Percentiles rank a stretch among this genome's conserved stretches.
phyloP scores from a whole-genome alignment of 2,113 vertebrate genomes.

The Apus apus region DNA sequence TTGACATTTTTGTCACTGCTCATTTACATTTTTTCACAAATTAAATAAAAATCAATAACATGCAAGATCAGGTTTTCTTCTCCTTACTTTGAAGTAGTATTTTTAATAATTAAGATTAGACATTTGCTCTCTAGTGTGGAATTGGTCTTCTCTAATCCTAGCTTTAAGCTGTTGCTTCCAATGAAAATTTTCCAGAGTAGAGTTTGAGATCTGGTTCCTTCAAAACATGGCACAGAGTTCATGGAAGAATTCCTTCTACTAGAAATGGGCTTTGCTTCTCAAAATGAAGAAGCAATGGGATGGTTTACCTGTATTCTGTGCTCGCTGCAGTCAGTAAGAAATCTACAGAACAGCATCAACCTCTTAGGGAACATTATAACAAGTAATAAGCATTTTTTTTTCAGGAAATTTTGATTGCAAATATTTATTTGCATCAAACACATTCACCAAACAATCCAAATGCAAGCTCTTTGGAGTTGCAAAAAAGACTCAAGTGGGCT shows the following conservation, averaged over 20 bases:
- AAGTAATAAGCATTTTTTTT: neutral
- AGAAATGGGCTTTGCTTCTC: neutral
- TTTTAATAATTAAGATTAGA: neutral
- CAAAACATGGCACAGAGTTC: neutral
- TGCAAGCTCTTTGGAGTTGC: neutral
- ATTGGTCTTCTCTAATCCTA: neutral
- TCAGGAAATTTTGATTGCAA: neutral
- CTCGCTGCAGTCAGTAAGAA: neutral
- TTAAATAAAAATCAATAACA: neutral
- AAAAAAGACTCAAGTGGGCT: neutral
- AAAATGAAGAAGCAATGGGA: neutral
- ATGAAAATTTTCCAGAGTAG: neutral
- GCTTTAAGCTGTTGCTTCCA: neutral
- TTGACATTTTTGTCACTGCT: neutral
- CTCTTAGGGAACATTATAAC: neutral
- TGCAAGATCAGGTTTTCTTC: neutral
- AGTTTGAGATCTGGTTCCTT: neutral
- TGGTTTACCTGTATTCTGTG: neutral
- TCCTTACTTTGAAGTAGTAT: neutral
- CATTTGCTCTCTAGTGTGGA: neutral
- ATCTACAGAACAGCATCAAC: neutral
- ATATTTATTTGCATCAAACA: neutral
- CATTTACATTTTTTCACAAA: neutral
- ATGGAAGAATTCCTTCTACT: neutral
- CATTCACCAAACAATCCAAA: neutral